Base-by-base conservation (phyloP, 2,113 vertebrate species). In the Pseudolaguvia tuberculata region DNA sequence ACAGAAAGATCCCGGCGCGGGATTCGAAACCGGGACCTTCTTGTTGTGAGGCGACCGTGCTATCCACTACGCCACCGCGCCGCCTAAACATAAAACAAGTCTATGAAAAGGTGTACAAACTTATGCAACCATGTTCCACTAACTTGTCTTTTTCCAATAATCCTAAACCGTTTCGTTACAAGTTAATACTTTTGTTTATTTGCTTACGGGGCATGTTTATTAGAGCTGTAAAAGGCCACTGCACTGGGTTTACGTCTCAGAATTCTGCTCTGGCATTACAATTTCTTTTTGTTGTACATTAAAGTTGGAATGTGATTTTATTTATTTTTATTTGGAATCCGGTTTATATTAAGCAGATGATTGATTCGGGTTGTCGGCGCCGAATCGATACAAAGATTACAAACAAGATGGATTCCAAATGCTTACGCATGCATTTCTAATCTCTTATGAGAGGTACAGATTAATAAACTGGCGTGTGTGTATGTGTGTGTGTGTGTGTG, bases 261-360 rank as follows among this genome's bases (percentile, higher is more conserved):
- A 50, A 67, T 67, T 45, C 27, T 13, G 18, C 4, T 14, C 9
- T 67, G 23, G 18, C 18, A 67, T 50, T 23, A 20, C 21, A 67
- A 50, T 67, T 35, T 42, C 7, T 50, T 67, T 47, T 25, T 67
- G 63, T 67, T 27, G 15, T 15, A 48, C 9, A 18, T 66, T 45
- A 48, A 17, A 27, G 14, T 50, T 25, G 50, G 23, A 66, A 56
- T 66, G 50, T 17, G 17, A 20, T 47, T 20, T 50, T 15, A 9
- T 21, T 57, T 25, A 65, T 10, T 39, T n/a, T 13, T 21, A 18
- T 65, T 53, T 27, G n/a, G 51, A 67, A 66, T 17, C 21, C 56
- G 39, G 35, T 58, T 67, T 35, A 75, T 27, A 75, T 52, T 73
- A 29, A 18, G 58, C 39, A 73, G 31, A n/a, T 48, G 52, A 75